Percentiles rank a stretch among this genome's conserved stretches.
Conservation (phyloP, 37 sponge, comb jelly and placozoan genomes). For the Cladorhizidae sp. region DNA sequence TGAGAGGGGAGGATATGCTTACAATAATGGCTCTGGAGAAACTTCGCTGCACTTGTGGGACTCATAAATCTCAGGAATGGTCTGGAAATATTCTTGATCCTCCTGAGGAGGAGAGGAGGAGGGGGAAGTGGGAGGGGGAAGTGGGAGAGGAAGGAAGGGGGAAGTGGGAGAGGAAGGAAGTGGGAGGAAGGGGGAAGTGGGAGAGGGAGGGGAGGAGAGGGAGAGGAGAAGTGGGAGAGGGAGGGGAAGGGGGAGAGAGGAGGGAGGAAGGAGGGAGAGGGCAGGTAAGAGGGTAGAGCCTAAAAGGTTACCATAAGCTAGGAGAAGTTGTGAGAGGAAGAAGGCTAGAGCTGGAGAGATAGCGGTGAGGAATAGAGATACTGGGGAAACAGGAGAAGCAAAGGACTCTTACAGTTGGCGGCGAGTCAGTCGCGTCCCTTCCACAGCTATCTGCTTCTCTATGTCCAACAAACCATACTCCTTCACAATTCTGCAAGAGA, state of each 20-base stretch:
- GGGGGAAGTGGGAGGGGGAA: neutral
- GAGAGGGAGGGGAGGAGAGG: conserved; percentile 1
- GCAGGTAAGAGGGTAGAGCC: too few relatives aligned
- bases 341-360: neutral
- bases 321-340: too few relatives aligned
- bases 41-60: conserved; percentile 59
- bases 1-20: neutral
- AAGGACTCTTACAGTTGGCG: conserved; percentile 27
- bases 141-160: too few relatives aligned
- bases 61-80: conserved; percentile 72
- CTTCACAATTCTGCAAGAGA: conserved; percentile 53
- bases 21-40: conserved; percentile 70
- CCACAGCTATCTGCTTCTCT: conserved; percentile 35
- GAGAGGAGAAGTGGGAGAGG: neutral
- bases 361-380: too few relatives aligned
- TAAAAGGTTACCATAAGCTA: too few relatives aligned
- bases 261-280: too few relatives aligned
- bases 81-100: conserved; percentile 11
- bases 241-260: too few relatives aligned
- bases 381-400: too few relatives aligned
- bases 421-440: conserved; percentile 27
- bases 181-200: neutral
- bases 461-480: conserved; percentile 76
- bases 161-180: too few relatives aligned
- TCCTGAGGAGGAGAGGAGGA: conserved; percentile 29